Evolutionary conservation across 1,140 invertebrate genomes (phyloP), one percentile per base, ranked within the genome.

Genomic region (Cydia pomonella): DNA sequence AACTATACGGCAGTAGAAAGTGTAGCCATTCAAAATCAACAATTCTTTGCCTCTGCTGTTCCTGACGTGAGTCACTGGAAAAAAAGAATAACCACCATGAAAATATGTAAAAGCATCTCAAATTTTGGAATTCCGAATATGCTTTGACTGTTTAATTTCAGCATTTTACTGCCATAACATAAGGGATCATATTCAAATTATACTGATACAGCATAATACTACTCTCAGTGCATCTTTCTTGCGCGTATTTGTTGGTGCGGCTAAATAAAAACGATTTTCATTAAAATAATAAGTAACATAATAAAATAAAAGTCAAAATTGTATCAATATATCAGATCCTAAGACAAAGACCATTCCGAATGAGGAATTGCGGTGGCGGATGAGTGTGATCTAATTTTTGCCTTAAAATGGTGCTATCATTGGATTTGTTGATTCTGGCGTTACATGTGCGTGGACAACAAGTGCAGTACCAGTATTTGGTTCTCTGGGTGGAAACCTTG

Each of bases 331-430:
- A 21, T 59, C 23, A 27, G 4, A 21, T 3, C 23, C 12, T 29
- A 64, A 63, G 1, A 25, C 10, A 66, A n/a, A 66, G n/a, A 33
- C 64, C 64, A 38, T 66, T 66, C 27, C 63, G 27, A 6, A 66
- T 66, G n/a, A 66, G 16, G 16, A n/a, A 29, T n/a, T 16, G 23
- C 16, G 27, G 27, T 6, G 63, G 63, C 63, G 63, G 63, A 27
- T 66, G 63, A 29, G 2, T 66, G 25, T 66, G 63, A 5, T 33
- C 12, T 27, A 66, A n/a, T 1, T 16, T 66, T 4, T 13, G 13
- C 63, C 29, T 66, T 10, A 66, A 25, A 5, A 66, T 66, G 25
- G 4, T n/a, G 13, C 63, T 12, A 7, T 29, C 27, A 16, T 16
- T 27, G 16, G 25, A 25, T n/a, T 25, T 6, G 1, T n/a, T 29